These are phyloP conservation scores for Carlito syrichta DNA, from an alignment of 2,113 vertebrate genomes.

Conservation along the genomic window DNA sequence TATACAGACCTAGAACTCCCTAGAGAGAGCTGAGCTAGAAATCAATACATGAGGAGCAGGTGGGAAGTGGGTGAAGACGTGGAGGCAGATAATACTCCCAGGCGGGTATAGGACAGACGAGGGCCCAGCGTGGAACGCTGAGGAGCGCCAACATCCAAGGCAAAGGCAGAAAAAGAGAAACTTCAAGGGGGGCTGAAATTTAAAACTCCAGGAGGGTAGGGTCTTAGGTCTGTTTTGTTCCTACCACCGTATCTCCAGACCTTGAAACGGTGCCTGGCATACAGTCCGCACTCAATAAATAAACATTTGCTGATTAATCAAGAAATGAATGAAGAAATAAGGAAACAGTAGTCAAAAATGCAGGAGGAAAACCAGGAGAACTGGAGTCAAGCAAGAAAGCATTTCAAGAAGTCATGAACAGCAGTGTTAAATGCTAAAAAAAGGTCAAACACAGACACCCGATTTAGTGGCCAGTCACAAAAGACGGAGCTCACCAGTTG, in stretches of 20 bases:
- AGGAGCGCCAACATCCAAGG: background rate
- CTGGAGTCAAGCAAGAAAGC: background rate
- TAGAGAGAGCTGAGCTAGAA: background rate
- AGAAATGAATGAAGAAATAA: background rate
- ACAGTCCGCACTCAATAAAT: background rate
- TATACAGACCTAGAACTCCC: background rate
- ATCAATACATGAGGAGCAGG: background rate
- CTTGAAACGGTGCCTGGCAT: background rate
- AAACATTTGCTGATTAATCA: background rate
- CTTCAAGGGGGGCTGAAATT: background rate
- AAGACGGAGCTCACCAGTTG: conserved; percentile 87
- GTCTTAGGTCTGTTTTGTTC: background rate
- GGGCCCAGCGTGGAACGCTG: background rate
- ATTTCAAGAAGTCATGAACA: background rate
- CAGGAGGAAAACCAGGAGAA: background rate
- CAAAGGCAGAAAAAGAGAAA: background rate
- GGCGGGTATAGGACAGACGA: background rate
- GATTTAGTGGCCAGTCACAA: background rate
- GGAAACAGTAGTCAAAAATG: background rate
- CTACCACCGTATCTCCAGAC: background rate
- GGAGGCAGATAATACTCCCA: background rate
- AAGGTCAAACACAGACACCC: background rate
- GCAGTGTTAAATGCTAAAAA: background rate
- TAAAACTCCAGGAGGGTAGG: background rate
- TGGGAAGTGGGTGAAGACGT: background rate